phyloP scores from a whole-genome alignment of 2,113 vertebrate species.

The Gymnarchus niloticus region DNA sequence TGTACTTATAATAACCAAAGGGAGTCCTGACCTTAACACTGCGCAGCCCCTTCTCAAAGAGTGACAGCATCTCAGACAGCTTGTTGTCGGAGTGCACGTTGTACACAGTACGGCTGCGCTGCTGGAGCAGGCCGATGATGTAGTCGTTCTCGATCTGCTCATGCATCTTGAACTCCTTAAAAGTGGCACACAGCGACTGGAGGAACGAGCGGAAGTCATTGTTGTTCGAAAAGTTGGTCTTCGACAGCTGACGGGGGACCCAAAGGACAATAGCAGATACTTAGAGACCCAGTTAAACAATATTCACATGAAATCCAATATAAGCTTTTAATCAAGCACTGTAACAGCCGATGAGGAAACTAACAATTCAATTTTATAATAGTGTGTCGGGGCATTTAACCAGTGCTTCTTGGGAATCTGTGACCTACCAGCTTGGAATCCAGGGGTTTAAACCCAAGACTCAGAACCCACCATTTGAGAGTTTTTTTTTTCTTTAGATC shows the following conservation, averaged over 20 bases:
- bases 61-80: conserved; percentile 91
- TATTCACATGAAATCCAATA: background rate
- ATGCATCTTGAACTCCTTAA: conserved; percentile 98
- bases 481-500: background rate
- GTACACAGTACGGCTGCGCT: conserved; percentile 87
- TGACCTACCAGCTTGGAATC: too few species aligned
- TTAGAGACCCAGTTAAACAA: background rate
- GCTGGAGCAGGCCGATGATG: conserved; percentile 88
- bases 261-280: background rate
- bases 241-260: conserved; percentile 73
- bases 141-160: conserved; percentile 98
- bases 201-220: conserved; percentile 94
- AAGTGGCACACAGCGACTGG: conserved; percentile 87
- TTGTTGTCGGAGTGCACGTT: conserved; percentile 97
- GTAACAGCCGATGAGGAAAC: background rate
- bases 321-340: background rate
- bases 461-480: background rate
- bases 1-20: background rate
- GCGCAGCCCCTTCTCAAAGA: conserved; percentile 91
- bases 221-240: conserved; percentile 99
- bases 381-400: background rate
- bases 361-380: background rate
- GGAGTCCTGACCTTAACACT: conserved; percentile 76
- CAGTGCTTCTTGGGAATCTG: too few species aligned
- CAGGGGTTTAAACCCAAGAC: background rate